Percentiles rank a stretch among this genome's conserved stretches.
Evolutionary conservation across 2,113 vertebrate species (phyloP).

Genomic region (Takifugu bimaculatus): DNA sequence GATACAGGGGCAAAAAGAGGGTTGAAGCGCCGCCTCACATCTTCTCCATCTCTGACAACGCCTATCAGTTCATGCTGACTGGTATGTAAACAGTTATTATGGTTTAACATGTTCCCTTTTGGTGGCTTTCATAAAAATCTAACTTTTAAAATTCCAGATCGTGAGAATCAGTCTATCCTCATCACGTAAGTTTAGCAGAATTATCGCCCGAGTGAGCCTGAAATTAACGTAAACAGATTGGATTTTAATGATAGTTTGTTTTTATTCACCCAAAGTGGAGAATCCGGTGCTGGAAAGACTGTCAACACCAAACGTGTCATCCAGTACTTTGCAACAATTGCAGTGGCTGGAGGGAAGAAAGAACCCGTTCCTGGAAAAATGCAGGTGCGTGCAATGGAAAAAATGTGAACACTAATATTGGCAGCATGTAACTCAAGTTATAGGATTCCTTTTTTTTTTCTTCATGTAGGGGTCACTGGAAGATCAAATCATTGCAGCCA

Average conservation of each 20-base stretch:
- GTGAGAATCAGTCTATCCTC: constrained; percentile 72
- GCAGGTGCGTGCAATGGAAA: constrained; percentile 63
- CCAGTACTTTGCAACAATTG: constrained; percentile 95
- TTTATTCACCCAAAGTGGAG: constrained; percentile 70
- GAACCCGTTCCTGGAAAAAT: constrained; percentile 70
- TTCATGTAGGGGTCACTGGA: constrained; percentile 78
- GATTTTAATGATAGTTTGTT: neutral
- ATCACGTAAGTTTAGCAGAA: constrained; percentile 78
- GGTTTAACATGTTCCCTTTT: neutral
- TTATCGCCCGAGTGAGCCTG: neutral
- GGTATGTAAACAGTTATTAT: constrained; percentile 5
- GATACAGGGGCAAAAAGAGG: constrained; percentile 74
- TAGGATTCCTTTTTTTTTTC: neutral
- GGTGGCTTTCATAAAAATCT: neutral
- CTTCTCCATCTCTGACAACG: constrained; percentile 74
- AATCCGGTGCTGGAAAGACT: constrained; percentile 95
- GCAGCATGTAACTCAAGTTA: neutral
- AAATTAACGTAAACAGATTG: neutral
- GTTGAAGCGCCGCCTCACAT: constrained; percentile 73
- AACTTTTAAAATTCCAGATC: constrained; percentile 10
- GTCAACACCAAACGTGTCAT: constrained; percentile 95
- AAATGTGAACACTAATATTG: no score
- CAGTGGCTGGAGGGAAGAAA: constrained; percentile 76
- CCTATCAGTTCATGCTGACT: constrained; percentile 71
- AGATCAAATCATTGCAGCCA: constrained; percentile 82